Conservation (phyloP, 2,113 vertebrate genomes). For the Empidonax alnorum region DNA sequence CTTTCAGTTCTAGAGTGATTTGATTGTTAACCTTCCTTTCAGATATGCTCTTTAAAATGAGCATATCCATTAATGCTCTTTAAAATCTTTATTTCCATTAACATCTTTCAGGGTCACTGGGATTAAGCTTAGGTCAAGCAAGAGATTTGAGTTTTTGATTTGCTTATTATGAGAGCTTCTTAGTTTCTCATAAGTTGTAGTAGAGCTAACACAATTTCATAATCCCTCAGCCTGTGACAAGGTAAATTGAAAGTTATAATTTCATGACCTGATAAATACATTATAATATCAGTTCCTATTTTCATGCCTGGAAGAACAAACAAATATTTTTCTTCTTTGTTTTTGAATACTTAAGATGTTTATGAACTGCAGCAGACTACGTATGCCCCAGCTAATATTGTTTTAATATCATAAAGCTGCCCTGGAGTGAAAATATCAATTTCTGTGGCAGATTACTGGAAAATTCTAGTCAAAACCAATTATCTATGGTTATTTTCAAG, state of each 20-base stretch:
- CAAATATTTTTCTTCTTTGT: slow-evolving; percentile 1
- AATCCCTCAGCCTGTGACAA: background rate
- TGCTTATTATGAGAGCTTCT: slow-evolving; percentile 21
- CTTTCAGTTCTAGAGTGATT: slow-evolving; percentile 18
- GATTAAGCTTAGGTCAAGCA: slow-evolving; percentile 37
- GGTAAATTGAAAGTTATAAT: slow-evolving; percentile 20
- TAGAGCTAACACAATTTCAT: slow-evolving; percentile 31
- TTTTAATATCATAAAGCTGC: slow-evolving; percentile 38
- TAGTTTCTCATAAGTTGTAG: slow-evolving; percentile 37
- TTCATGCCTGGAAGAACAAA: slow-evolving; percentile 37
- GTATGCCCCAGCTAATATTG: slow-evolving; percentile 8
- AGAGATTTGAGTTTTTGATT: slow-evolving; percentile 50
- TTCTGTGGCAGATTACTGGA: slow-evolving; percentile 41
- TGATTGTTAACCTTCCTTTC: slow-evolving; percentile 50
- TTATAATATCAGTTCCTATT: background rate
- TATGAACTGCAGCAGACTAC: background rate
- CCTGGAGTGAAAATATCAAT: slow-evolving; percentile 39
- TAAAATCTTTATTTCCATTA: slow-evolving; percentile 53
- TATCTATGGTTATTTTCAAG: slow-evolving; percentile 47
- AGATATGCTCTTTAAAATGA: background rate
- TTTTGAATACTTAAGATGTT: slow-evolving; percentile 15
- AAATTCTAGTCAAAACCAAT: slow-evolving; percentile 54
- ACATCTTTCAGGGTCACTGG: slow-evolving; percentile 1
- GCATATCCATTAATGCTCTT: background rate
- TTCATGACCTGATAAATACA: background rate